Conservation (phyloP, 2,888 invertebrate species). For the Habrosyne pyritoides region DNA sequence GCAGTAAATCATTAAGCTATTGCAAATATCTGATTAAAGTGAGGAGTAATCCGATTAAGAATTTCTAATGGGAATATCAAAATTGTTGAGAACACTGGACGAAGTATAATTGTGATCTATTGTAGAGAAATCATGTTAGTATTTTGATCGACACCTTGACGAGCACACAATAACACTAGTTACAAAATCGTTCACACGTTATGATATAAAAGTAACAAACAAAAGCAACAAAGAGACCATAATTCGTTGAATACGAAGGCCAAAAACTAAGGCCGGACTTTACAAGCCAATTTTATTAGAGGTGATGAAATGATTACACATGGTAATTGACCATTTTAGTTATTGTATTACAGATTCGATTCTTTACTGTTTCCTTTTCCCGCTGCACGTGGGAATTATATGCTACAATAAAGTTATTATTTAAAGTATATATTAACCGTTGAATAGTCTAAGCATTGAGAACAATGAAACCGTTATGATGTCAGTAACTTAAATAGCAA, state of each 20-base stretch:
- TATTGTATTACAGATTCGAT: constrained; percentile 34
- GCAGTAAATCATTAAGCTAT: too few relatives aligned
- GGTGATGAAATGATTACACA: constrained; percentile 54
- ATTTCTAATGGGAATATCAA: not conserved
- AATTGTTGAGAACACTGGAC: not conserved
- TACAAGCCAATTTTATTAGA: constrained; percentile 47
- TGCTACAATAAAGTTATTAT: constrained; percentile 17
- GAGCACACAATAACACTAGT: constrained; percentile 41
- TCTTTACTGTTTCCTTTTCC: constrained; percentile 36
- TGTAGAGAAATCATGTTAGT: constrained; percentile 6
- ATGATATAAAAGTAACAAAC: constrained; percentile 36
- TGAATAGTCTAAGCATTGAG: not conserved
- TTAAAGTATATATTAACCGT: not conserved
- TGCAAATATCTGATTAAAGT: too few relatives aligned
- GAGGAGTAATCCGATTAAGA: not conserved
- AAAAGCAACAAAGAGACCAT: constrained; percentile 56
- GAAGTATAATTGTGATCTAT: not conserved
- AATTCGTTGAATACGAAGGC: constrained; percentile 53
- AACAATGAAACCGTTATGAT: not conserved
- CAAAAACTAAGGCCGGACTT: constrained; percentile 42
- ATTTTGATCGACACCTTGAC: constrained; percentile 37
- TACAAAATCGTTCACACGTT: constrained; percentile 55
- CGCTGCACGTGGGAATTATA: constrained; percentile 37
- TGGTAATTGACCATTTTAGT: constrained; percentile 45
- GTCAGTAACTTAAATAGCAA: too few relatives aligned